Evolutionary conservation across 2,113 vertebrate genomes (phyloP), one percentile per base, ranked within the genome.

Genomic region (Salvelinus fontinalis): DNA sequence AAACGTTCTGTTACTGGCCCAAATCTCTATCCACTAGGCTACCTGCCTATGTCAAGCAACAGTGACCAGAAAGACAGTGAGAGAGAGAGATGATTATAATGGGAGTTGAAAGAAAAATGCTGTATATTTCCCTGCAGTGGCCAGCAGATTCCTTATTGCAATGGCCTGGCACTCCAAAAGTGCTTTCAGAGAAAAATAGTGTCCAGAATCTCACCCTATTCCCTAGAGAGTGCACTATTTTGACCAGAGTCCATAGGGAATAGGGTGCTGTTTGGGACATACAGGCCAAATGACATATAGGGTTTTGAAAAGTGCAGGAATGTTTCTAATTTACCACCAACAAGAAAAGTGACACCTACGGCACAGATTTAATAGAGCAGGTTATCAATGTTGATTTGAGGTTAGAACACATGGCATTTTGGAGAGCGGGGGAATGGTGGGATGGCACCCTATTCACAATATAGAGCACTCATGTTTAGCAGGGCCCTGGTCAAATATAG

Each of bases 81-180:
- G 64, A 76, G 31, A 31, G 64, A n/a, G 75, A 76, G 83, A 76
- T 82, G 8, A 81, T 79, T 75, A 79, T 79, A 71, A 76, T 78
- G 74, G 7, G 16, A 85, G 81, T 79, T 85, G 83, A 89, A 84
- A 72, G 77, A 16, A 69, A 39, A 26, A 79, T 26, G 31, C 69
- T 70, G 71, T 80, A 71, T 71, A 76, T 70, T 75, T 81, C 81
- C 75, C 71, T 54, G 83, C 88, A 84, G 82, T 84, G 85, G 73
- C 84, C 84, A 85, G 88, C 90, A 91, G 89, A 92, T 92, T 87
- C 81, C 84, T 90, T 84, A 90, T 89, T 86, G 81, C 70, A 71
- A 75, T 66, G 6, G 64, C 16, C n/a, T 67, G 64, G 29, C 29
- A 5, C 29, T 75, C 24, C 24, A 24, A 13, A 6, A 51, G 49